Percentiles rank a stretch among this genome's conserved stretches.
These are phyloP conservation scores for Lepus europaeus DNA, from an alignment of 2,113 vertebrate species.

Conservation along the genomic window DNA sequence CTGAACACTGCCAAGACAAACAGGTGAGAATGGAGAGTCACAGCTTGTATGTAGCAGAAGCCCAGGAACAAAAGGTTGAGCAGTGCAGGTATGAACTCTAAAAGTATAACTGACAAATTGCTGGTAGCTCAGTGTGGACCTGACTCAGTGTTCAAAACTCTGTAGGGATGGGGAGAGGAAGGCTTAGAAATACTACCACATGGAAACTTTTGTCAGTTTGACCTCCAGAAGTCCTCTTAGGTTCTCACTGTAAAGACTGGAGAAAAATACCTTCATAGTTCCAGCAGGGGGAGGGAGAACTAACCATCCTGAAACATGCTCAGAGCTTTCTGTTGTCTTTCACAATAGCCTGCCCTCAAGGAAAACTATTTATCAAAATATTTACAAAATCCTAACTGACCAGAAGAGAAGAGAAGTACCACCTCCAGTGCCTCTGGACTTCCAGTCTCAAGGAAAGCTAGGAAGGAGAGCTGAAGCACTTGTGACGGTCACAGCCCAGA, in stretches of 20 bases:
- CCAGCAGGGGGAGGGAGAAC: not conserved
- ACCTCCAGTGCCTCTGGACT: not conserved
- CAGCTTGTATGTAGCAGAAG: not conserved
- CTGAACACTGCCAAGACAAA: not conserved
- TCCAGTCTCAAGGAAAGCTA: not conserved
- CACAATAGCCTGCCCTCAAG: not conserved
- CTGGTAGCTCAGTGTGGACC: not conserved
- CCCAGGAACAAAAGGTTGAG: not conserved
- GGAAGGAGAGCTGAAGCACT: not conserved
- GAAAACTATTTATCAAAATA: not conserved
- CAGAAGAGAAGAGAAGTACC: not conserved
- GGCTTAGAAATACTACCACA: not conserved
- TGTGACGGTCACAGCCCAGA: not conserved
- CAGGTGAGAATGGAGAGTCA: not conserved
- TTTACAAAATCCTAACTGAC: not conserved
- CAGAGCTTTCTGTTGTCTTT: not conserved
- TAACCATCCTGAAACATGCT: too few relatives aligned
- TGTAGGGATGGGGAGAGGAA: not conserved
- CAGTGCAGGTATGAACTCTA: not conserved
- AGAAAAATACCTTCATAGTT: not conserved
- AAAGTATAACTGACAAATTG: not conserved
- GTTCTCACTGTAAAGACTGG: not conserved
- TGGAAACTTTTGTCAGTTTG: not conserved
- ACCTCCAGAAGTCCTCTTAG: not conserved
- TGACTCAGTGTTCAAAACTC: not conserved